Percentiles rank a stretch among this genome's conserved stretches.
Conservation (phyloP, 2,113 vertebrate species). For the Notiomystis cincta region DNA sequence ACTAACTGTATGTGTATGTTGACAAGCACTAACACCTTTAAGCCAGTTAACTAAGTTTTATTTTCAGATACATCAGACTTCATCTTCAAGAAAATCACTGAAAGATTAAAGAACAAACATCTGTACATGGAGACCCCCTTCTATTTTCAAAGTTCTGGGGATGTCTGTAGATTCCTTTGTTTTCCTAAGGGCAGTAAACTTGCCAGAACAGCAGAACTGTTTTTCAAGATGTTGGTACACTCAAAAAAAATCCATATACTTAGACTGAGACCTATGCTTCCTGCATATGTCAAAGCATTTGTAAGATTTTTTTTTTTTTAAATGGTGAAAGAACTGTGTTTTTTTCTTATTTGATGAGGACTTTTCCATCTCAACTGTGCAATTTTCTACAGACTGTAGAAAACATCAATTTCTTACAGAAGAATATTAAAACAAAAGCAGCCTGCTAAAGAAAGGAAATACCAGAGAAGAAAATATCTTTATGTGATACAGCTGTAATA, state of each 20-base stretch:
- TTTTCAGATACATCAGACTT: neutral
- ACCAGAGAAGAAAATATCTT: neutral
- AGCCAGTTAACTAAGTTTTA: neutral
- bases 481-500: neutral
- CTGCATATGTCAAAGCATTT: neutral
- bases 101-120: neutral
- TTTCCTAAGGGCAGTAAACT: neutral
- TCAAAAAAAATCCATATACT: neutral
- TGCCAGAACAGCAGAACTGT: neutral
- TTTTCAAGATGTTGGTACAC: neutral
- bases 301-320: neutral
- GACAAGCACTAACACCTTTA: neutral
- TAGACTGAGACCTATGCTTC: neutral
- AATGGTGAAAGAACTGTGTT: neutral
- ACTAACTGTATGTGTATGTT: neutral
- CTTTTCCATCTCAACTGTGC: neutral
- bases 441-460: neutral
- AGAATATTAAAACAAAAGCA: neutral
- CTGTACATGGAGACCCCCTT: neutral
- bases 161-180: neutral
- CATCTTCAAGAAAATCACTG: neutral
- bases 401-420: neutral
- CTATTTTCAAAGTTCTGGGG: neutral
- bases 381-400: neutral
- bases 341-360: neutral